Base-by-base conservation (phyloP, 1,140 invertebrate genomes). In the Drosophila sulfurigaster region DNA sequence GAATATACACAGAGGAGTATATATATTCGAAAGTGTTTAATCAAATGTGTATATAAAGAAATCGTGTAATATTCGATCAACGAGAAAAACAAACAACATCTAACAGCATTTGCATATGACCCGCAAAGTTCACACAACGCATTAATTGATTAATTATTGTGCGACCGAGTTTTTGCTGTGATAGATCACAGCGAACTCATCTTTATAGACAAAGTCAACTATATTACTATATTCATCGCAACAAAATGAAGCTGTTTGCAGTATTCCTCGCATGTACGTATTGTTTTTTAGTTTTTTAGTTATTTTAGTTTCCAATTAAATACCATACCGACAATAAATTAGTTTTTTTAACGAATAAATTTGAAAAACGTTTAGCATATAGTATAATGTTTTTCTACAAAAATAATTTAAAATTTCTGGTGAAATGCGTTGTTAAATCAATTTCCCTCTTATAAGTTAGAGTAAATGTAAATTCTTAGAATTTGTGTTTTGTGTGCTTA, bases 221-320 rank as follows among this genome's bases (percentile, higher is more conserved):
- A 58, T 45, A 73, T 43, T 48, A 58, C 6, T 45, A 54, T 35
- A 59, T 60, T 30, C 30, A 56, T 30, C 20, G 51, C 51, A 78
- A 57, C 85, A 82, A 77, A 81, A 89, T 89, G 85, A 89, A 89
- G 78, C 78, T 89, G 68, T 74, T 89, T 71, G 86, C 85, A 89
- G 85, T 89, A 89, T 89, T 89, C 16, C 54, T 89, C 71, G 79
- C 85, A 74, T 76, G 85, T 89, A 79, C 16, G 85, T 89, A 89
- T 3, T 8, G 28, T 15, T 35, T 20, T 5, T 13, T 32, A 56
- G 20, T 20, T 20, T 13, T 2, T 11, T 32, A 48, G 41, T 32
- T 7, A 8, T 15, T 43, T 43, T n/a, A 43, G 10, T 38, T 10
- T 7, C 10, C 7, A 38, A 38, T 38, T 38, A 38, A 38, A 8